A percentile compares a stretch with the other conserved stretches of the same genome.
phyloP scores from a whole-genome alignment of 2,113 vertebrate genomes.

The Python bivittatus region DNA sequence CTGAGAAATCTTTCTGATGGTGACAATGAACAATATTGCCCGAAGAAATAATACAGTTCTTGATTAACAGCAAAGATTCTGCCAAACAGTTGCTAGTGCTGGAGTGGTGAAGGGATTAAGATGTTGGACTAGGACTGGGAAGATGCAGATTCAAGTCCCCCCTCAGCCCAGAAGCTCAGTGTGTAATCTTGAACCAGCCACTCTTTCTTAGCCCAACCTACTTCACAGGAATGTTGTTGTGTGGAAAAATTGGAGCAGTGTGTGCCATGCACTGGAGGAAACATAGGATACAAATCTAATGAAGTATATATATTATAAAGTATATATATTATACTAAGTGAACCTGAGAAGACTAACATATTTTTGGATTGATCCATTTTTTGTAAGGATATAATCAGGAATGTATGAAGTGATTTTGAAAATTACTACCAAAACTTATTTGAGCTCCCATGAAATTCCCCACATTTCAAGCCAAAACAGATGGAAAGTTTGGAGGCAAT shows the following conservation, averaged over 20 bases:
- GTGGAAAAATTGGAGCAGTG: neutral
- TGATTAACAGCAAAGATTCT: neutral
- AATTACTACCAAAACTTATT: neutral
- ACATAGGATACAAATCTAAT: no score
- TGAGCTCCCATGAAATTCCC: neutral
- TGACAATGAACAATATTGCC: neutral
- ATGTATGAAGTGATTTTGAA: neutral
- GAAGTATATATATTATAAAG: no score
- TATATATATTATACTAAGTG: neutral
- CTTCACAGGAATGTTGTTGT: neutral
- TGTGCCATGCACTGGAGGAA: neutral
- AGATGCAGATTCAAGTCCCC: neutral
- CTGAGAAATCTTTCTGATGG: neutral
- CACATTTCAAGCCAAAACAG: neutral
- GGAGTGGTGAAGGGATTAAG: neutral
- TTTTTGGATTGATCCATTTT: neutral
- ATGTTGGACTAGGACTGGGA: neutral
- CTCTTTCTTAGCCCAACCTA: neutral
- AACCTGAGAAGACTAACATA: neutral
- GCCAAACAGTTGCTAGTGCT: neutral
- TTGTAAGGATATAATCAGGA: neutral
- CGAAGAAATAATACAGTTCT: neutral
- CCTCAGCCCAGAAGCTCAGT: neutral
- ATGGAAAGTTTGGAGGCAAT: neutral
- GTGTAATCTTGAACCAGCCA: neutral